phyloP scores from a whole-genome alignment of 1,140 invertebrate genomes.

The Bombus difficillimus region DNA sequence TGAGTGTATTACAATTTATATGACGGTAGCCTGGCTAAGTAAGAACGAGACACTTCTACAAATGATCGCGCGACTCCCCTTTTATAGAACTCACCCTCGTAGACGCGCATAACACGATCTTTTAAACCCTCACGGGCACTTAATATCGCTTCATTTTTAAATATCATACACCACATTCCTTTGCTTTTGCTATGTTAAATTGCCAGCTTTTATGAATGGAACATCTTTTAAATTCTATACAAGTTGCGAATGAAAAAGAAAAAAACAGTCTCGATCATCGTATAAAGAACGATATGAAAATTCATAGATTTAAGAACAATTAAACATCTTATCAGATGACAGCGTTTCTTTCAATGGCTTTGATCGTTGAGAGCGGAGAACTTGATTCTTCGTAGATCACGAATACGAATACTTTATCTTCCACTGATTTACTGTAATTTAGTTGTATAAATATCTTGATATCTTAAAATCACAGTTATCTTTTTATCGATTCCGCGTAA shows the following conservation, averaged over 20 bases:
- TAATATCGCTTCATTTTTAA: not conserved
- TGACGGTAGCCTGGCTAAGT: not conserved
- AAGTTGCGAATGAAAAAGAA: not conserved
- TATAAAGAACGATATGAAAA: too few relatives aligned
- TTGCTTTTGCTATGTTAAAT: not conserved
- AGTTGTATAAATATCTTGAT: too few relatives aligned
- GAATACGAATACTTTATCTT: too few relatives aligned
- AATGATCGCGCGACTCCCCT: constrained; percentile 9
- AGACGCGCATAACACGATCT: not conserved
- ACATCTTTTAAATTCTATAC: not conserved
- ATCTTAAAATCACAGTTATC: too few relatives aligned
- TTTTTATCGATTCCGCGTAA: too few relatives aligned
- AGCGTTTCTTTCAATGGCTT: too few relatives aligned
- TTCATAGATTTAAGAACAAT: too few relatives aligned
- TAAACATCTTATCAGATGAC: too few relatives aligned
- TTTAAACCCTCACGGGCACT: not conserved
- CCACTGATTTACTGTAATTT: too few relatives aligned
- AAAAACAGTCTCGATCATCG: too few relatives aligned
- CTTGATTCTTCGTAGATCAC: too few relatives aligned
- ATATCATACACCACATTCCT: not conserved
- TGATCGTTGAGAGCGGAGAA: too few relatives aligned
- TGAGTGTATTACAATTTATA: constrained; percentile 22
- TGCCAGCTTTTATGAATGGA: not conserved
- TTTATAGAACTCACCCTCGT: constrained; percentile 1
- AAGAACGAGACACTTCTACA: constrained; percentile 17